A percentile compares a stretch with the other conserved stretches of the same genome.
phyloP scores from a whole-genome alignment of 2,797 vertebrate genomes.

The Gadopsis bispinosus region DNA sequence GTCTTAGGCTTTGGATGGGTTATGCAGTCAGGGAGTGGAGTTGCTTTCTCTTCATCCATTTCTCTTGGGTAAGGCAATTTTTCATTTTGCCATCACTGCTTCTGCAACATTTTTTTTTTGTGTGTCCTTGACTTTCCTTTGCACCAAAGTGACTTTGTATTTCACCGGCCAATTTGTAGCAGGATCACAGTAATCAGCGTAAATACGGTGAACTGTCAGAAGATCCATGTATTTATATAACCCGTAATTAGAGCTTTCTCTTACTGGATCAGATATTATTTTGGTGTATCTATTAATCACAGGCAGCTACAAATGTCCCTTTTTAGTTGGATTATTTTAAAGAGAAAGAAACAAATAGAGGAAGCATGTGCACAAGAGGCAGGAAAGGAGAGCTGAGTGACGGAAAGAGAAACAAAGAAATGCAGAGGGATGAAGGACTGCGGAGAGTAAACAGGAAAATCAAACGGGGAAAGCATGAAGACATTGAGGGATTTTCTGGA shows the following conservation, averaged over 20 bases:
- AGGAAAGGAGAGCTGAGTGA: conserved; percentile 13
- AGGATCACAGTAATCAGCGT: conserved; percentile 23
- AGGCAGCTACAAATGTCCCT: not conserved
- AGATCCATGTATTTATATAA: conserved; percentile 4
- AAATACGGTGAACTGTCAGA: conserved; percentile 3
- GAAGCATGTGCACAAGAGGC: not conserved
- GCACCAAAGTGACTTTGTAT: conserved; percentile 38
- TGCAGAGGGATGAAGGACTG: conserved; percentile 44
- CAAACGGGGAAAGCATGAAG: conserved; percentile 65
- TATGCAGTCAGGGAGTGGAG: conserved; percentile 60
- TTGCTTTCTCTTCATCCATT: conserved; percentile 69
- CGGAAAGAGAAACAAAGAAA: conserved; percentile 30
- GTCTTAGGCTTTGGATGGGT: conserved; percentile 73
- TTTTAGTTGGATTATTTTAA: not conserved
- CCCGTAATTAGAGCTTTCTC: not conserved
- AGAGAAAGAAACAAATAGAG: not conserved
- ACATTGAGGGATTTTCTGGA: conserved; percentile 73
- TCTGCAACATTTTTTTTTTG: conserved; percentile 35
- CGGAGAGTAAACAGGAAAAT: conserved; percentile 62
- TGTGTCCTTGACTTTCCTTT: conserved; percentile 59
- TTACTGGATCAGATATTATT: conserved; percentile 2
- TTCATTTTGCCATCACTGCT: conserved; percentile 62
- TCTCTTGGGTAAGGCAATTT: conserved; percentile 64
- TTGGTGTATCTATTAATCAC: conserved; percentile 20
- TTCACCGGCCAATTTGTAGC: conserved; percentile 15